Base-by-base conservation (phyloP, 2,797 vertebrate species). In the Alcedo atthis region DNA sequence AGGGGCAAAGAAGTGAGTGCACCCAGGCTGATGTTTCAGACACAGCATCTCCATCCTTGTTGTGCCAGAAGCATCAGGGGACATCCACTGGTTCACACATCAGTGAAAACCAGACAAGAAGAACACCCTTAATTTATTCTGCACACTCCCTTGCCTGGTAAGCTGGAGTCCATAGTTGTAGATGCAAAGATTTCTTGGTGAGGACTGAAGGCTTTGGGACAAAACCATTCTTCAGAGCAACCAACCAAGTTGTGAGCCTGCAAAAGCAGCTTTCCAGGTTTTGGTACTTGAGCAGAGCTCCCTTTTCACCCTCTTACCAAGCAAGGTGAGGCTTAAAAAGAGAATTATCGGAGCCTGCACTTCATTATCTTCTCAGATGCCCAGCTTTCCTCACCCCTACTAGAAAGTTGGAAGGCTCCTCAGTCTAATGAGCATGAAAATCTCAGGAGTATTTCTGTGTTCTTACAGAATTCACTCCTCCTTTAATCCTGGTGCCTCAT, bases 341-440 rank as follows among this genome's bases (percentile, higher is more conserved):
- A 81, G 64, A 94, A 92, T 86, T 80, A 73, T 5, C 28, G 82
- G 48, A 83, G 43, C 15, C 20, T 55, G 25, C 66, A 28, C 77
- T 77, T 51, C 83, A 53, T 59, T 75, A 84, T 87, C 81, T 89
- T 91, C 95, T 89, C 85, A 85, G 68, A 85, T 48, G n/a, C 68
- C 66, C 53, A 62, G 32, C 71, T 95, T 96, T 89, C 78, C 62
- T 61, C 89, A 58, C 74, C 19, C 1, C 1, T 15, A 53, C 10
- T 45, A 73, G 74, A 59, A 96, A 95, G 45, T 89, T 62, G 90
- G 95, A 96, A 81, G 79, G 35, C 48, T 90, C 81, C 91, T 87
- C 68, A 89, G 69, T 57, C 68, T 92, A 93, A 97, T 9, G 45
- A 97, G 90, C 81, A 67, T 77, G 94, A 93, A 95, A 96, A 91